These are phyloP conservation scores for Eupristina koningsbergeri DNA, from an alignment of 1,140 invertebrate species.

Conservation along the genomic window DNA sequence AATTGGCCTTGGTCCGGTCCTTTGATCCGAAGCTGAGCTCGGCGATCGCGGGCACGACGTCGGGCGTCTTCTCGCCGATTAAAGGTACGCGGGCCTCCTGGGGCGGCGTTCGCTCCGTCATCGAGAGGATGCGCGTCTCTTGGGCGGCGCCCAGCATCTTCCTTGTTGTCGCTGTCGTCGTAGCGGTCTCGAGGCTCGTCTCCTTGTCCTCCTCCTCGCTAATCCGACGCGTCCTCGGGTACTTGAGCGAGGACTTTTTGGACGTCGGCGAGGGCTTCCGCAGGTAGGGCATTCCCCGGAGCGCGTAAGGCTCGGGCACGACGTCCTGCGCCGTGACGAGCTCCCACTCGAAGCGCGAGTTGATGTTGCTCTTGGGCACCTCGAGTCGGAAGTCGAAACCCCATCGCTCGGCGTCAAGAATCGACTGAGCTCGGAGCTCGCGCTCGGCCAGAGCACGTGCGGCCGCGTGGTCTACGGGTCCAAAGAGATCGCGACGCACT, in stretches of 20 bases:
- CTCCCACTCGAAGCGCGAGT: constrained; percentile 69
- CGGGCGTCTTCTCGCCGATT: constrained; percentile 60
- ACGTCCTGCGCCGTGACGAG: constrained; percentile 62
- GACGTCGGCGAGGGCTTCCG: constrained; percentile 62
- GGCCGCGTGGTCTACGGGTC: constrained; percentile 74
- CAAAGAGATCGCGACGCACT: constrained; percentile 73
- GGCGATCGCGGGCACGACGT: constrained; percentile 45
- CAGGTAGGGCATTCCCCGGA: constrained; percentile 69
- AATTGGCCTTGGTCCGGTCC: constrained; percentile 57
- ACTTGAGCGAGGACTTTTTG: constrained; percentile 51
- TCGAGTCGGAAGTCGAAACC: constrained; percentile 73
- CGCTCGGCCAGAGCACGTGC: constrained; percentile 68
- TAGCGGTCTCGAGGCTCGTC: neutral
- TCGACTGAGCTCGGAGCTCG: constrained; percentile 68
- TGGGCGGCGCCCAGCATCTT: neutral
- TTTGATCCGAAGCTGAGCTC: constrained; percentile 52
- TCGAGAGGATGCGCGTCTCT: too few species aligned
- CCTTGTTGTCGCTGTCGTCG: too few species aligned
- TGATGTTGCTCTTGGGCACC: constrained; percentile 62
- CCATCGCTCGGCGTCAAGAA: constrained; percentile 70
- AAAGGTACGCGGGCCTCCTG: constrained; percentile 63
- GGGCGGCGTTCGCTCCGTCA: constrained; percentile 66
- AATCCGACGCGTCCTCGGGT: neutral
- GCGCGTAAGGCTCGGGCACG: constrained; percentile 71
- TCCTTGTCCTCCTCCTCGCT: neutral